These are phyloP conservation scores for Drosophila pegasa DNA, from an alignment of 2,888 invertebrate species.

Conservation along the genomic window DNA sequence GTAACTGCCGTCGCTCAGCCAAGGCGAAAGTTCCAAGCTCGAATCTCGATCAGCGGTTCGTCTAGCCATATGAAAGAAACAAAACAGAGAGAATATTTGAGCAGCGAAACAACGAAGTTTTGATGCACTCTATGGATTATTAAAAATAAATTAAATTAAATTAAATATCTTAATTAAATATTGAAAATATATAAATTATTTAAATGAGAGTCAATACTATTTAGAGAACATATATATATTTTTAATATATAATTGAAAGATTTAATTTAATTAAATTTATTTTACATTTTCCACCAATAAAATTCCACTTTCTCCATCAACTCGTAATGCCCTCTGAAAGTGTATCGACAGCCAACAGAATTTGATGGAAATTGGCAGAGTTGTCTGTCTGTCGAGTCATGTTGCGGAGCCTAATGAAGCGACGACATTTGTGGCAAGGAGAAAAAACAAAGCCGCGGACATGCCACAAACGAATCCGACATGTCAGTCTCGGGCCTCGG, in stretches of 20 bases:
- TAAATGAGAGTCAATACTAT: too few species aligned
- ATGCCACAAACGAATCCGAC: conserved; percentile 41
- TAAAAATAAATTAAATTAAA: too few species aligned
- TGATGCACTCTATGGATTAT: conserved; percentile 31
- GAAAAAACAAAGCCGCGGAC: conserved; percentile 25
- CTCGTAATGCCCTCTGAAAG: background rate
- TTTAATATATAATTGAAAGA: too few species aligned
- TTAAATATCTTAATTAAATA: too few species aligned
- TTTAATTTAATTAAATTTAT: background rate
- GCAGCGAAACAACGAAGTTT: background rate
- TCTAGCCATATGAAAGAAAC: conserved; percentile 58
- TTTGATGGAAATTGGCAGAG: conserved; percentile 79
- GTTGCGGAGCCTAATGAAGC: conserved; percentile 73
- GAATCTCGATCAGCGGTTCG: conserved; percentile 66
- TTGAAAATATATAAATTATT: too few species aligned
- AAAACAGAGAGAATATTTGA: background rate
- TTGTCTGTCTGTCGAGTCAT: conserved; percentile 61
- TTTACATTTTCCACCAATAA: background rate
- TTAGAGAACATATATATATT: too few species aligned
- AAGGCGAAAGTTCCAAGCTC: conserved; percentile 71
- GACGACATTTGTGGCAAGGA: conserved; percentile 52
- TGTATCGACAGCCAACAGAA: conserved; percentile 36
- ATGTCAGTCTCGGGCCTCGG: conserved; percentile 41
- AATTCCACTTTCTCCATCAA: background rate
- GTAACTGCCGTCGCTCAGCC: conserved; percentile 30